Evolutionary conservation across 1,140 invertebrate species (phyloP), one percentile per base, ranked within the genome.

Genomic region (Cydia amplana): DNA sequence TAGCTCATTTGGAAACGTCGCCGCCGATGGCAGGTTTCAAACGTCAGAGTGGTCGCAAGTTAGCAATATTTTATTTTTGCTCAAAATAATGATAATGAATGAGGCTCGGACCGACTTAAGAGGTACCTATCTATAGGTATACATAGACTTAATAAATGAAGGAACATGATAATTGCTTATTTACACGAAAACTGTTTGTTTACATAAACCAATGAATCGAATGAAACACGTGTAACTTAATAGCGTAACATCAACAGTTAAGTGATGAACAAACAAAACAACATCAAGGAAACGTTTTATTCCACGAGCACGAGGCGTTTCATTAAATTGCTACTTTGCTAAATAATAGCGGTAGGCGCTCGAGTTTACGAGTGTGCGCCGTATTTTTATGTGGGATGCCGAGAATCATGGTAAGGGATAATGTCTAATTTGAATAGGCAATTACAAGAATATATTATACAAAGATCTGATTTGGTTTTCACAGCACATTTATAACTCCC

Each of bases 271-370:
- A 36, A 40, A 70, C 28, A 70, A 70, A 67, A 40, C 32, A 7
- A 20, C 65, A 70, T 70, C 32, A 70, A 70, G 65, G 65, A 70
- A 70, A 70, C 65, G 32, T 70, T 70, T 40, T 40, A 20, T 70
- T 18, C 65, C 16, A 36, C 43, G 16, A 40, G 32, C 16, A 36
- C 43, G 16, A 40, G 32, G 32, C 65, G 65, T 43, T 70, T 70
- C 65, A 70, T 70, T 70, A 28, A n/a, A n/a, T 18, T 9, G 32
- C 28, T 18, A 40, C 65, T 70, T 70, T 70, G 65, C 65, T 40
- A 18, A 70, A 20, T 70, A 36, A 70, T 40, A n/a, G 2, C 16
- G n/a, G 65, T 70, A 70, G 65, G 65, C 65, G 32, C 32, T 40
- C 12, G 10, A 70, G 65, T 43, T 40, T 70, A 70, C 32, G 65